Base-by-base conservation (phyloP, 2,113 vertebrate species). In the Leptobrachium leishanense region DNA sequence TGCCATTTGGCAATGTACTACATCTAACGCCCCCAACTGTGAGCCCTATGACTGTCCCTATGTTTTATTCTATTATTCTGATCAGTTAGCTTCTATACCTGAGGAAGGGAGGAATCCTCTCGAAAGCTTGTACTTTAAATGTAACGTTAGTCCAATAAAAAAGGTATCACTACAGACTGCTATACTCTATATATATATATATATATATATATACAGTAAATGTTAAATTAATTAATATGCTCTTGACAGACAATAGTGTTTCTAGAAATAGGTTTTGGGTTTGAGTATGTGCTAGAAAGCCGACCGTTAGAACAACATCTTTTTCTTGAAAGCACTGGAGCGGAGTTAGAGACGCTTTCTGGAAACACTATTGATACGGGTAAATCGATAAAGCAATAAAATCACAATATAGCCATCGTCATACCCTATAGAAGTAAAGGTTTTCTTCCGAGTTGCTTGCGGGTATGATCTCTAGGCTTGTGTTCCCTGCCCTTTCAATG, bases 301-400 rank as follows among this genome's bases (percentile, higher is more conserved):
- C 90, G 83, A 71, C 91, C 84, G 76, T 85, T 83, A 82, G 64
- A 74, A 68, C 44, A 50, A 39, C 71, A 54, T 31, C 87, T 88
- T 59, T 59, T 59, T 10, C 53, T 81, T 81, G 85, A 82, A 88
- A 93, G 91, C 90, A 91, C 20, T 87, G 91, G 91, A 94, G 87
- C 86, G 88, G 90, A 91, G 84, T 87, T 86, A 91, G 91, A 91
- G 91, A 31, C 20, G 90, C 90, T 87, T 90, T 87, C 92, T 92
- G 90, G 95, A 93, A 95, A 93, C 89, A 93, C 91, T 93, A 94
- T 91, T 93, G 88, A 89, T 87, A 90, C 83, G 83, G 92, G 91
- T 91, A 94, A 31, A 93, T 92, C 90, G 89, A 92, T 93, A 91
- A 93, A 95, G 95, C 92, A 89, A 85, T 93, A 94, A 95, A 95